These are phyloP conservation scores for Polyommatus icarus DNA, from an alignment of 2,888 invertebrate genomes.

Conservation along the genomic window DNA sequence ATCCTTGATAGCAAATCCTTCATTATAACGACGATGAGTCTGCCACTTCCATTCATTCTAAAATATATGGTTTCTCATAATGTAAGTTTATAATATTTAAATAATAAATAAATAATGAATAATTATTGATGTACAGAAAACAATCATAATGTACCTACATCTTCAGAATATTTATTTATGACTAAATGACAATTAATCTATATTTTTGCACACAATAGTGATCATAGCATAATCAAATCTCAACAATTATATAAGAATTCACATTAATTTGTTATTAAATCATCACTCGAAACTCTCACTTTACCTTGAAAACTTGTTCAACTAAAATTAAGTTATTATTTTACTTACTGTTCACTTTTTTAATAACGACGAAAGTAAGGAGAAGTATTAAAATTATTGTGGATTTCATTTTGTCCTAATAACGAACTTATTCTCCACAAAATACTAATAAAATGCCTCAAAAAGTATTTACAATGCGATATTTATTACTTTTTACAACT, in stretches of 20 bases:
- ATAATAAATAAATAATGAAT: too few species aligned
- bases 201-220: too few species aligned
- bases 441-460: neutral
- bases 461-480: neutral
- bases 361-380: constrained; percentile 37
- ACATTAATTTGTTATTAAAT: constrained; percentile 1
- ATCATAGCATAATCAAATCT: too few species aligned
- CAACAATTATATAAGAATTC: neutral
- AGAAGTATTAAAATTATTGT: neutral
- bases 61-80: too few species aligned
- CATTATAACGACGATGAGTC: too few species aligned
- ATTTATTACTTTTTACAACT: neutral
- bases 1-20: too few species aligned
- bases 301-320: constrained; percentile 73
- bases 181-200: too few species aligned
- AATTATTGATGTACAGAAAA: too few species aligned
- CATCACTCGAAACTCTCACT: constrained; percentile 63
- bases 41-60: too few species aligned
- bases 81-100: too few species aligned
- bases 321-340: constrained; percentile 47
- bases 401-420: neutral
- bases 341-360: constrained; percentile 66
- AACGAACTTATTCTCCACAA: neutral
- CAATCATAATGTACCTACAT: too few species aligned
- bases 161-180: too few species aligned